These are phyloP conservation scores for Ciona savignyi DNA, from an alignment of 23 tunicate species.

Conservation along the genomic window DNA sequence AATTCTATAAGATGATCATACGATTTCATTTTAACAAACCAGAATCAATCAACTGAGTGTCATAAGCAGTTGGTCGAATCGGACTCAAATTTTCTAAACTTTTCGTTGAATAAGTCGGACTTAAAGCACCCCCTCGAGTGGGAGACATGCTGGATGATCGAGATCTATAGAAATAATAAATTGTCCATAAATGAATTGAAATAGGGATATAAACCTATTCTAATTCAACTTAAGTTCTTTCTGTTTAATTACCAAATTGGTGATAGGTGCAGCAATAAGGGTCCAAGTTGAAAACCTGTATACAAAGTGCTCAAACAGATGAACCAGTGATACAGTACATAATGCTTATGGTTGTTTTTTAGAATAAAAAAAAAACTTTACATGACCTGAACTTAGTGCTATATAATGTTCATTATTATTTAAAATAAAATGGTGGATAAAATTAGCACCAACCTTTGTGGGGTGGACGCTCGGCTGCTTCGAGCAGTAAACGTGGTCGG, in stretches of 20 bases:
- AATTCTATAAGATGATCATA: background rate
- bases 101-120: slow-evolving; percentile 36
- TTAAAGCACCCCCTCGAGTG: slow-evolving; percentile 17
- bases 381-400: too few relatives aligned
- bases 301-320: too few relatives aligned
- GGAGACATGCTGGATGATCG: slow-evolving; percentile 51
- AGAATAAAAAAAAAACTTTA: too few relatives aligned
- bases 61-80: slow-evolving; percentile 16
- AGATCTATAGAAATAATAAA: too few relatives aligned
- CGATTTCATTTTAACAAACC: background rate
- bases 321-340: too few relatives aligned
- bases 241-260: background rate
- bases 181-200: too few relatives aligned
- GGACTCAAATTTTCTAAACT: slow-evolving; percentile 79
- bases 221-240: too few relatives aligned
- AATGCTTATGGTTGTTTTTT: too few relatives aligned
- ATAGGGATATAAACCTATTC: too few relatives aligned
- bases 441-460: slow-evolving; percentile 1
- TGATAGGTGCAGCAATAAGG: background rate
- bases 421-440: too few relatives aligned
- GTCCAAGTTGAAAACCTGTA: too few relatives aligned
- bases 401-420: too few relatives aligned
- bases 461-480: background rate
- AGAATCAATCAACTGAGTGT: background rate
- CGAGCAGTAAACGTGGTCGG: background rate